phyloP scores from a whole-genome alignment of 2,113 vertebrate genomes.

The Stigmatopora argus region DNA sequence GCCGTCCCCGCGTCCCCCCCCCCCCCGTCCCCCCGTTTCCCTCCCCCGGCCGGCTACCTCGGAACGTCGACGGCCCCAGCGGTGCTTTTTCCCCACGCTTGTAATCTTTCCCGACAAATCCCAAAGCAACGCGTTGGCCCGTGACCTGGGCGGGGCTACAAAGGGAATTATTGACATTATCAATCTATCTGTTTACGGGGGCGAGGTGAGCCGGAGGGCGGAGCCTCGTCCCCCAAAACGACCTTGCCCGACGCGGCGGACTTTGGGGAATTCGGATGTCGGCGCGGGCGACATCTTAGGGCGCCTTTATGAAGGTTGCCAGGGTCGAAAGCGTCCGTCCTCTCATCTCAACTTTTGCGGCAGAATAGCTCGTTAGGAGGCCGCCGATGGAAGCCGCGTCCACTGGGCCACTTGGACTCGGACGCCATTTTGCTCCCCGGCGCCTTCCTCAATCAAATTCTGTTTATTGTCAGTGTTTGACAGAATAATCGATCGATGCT shows the following conservation, averaged over 20 bases:
- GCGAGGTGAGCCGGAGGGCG: slow-evolving; percentile 12
- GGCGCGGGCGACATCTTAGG: slow-evolving; percentile 52
- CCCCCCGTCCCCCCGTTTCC: no score
- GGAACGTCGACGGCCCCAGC: slow-evolving; percentile 54
- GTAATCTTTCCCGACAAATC: slow-evolving; percentile 60
- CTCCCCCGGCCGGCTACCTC: slow-evolving; percentile 52
- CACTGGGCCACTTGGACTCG: slow-evolving; percentile 36
- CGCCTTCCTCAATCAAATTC: no score
- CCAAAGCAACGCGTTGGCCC: slow-evolving; percentile 39
- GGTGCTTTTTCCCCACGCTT: slow-evolving; percentile 53
- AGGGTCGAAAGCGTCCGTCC: slow-evolving; percentile 52
- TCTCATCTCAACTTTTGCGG: slow-evolving; percentile 59
- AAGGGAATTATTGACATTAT: slow-evolving; percentile 67
- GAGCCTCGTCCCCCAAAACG: background rate
- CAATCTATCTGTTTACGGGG: slow-evolving; percentile 59
- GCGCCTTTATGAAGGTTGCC: slow-evolving; percentile 50
- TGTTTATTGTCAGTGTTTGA: no score
- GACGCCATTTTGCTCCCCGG: no score
- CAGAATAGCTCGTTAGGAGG: slow-evolving; percentile 66
- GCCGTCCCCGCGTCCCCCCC: slow-evolving; percentile 16
- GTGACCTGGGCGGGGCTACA: slow-evolving; percentile 51
- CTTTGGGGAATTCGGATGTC: slow-evolving; percentile 62
- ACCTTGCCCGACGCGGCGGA: slow-evolving; percentile 46
- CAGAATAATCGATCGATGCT: no score
- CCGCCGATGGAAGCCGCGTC: slow-evolving; percentile 58